These are phyloP conservation scores for Enteromius unitaeniatus DNA, from an alignment of 2,797 vertebrate species.

Conservation along the genomic window DNA sequence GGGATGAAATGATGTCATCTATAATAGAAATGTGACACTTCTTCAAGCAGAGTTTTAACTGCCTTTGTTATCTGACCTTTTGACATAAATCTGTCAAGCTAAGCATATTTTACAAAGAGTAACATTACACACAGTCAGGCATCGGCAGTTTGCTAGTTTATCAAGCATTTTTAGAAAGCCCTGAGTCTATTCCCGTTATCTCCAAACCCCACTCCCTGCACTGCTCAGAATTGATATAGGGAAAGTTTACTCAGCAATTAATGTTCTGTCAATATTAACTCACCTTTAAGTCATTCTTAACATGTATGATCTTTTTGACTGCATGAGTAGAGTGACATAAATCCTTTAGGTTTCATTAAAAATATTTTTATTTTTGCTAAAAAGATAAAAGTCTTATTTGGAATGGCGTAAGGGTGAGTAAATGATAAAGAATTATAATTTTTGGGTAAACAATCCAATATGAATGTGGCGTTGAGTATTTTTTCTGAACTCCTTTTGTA, in stretches of 20 bases:
- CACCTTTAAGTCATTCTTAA: not conserved
- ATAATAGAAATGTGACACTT: conserved; percentile 25
- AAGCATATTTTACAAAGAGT: conserved; percentile 19
- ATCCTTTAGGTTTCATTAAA: not conserved
- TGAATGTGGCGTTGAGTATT: not conserved
- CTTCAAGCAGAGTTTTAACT: conserved; percentile 32
- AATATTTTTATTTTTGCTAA: not conserved
- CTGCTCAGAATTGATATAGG: not conserved
- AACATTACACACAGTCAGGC: conserved; percentile 26
- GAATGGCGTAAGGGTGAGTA: not conserved
- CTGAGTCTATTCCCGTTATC: not conserved
- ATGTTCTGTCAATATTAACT: not conserved
- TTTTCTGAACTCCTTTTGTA: too few species aligned
- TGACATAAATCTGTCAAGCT: conserved; percentile 23
- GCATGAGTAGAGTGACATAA: not conserved
- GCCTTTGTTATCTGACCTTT: conserved; percentile 42
- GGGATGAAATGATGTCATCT: conserved; percentile 17
- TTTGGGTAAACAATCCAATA: not conserved
- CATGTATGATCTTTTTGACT: not conserved
- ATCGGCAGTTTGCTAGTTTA: conserved; percentile 1
- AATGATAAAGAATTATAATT: not conserved
- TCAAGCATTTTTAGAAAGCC: conserved; percentile 6
- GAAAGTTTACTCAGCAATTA: not conserved
- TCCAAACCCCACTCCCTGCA: not conserved
- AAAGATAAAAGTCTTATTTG: not conserved